phyloP scores from a whole-genome alignment of 2,113 vertebrate species.

The Excalfactoria chinensis region DNA sequence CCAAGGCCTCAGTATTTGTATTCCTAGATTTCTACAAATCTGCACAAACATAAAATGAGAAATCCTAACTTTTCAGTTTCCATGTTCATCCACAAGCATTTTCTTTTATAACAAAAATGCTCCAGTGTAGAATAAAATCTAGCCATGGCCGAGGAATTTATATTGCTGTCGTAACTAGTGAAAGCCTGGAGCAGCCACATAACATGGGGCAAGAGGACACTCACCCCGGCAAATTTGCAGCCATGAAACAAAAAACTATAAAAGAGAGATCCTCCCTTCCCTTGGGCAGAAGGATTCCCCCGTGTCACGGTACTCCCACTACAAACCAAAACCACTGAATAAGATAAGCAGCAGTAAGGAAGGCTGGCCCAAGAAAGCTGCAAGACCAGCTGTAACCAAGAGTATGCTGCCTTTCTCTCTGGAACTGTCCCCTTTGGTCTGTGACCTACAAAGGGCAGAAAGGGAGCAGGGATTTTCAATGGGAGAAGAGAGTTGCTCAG shows the following conservation, averaged over 20 bases:
- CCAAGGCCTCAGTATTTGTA: not conserved
- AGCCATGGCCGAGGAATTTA: not conserved
- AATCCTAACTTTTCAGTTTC: not conserved
- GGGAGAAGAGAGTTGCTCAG: not conserved
- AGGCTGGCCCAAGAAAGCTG: not conserved
- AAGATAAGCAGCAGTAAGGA: not conserved
- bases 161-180: not conserved
- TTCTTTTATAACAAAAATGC: not conserved
- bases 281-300: not conserved
- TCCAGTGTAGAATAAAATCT: not conserved
- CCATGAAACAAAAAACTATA: not conserved
- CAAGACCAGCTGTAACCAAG: not conserved
- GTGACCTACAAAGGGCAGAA: not conserved
- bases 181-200: not conserved
- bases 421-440: not conserved
- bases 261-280: not conserved
- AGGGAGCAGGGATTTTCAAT: not conserved
- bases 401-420: not conserved
- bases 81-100: rapidly evolving
- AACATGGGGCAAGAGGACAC: not conserved
- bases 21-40: not conserved
- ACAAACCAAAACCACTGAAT: not conserved
- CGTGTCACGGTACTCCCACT: not conserved
- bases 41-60: not conserved
- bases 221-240: not conserved